These are phyloP conservation scores for Cryptotermes secundus DNA, from an alignment of 1,140 invertebrate species.

Conservation along the genomic window DNA sequence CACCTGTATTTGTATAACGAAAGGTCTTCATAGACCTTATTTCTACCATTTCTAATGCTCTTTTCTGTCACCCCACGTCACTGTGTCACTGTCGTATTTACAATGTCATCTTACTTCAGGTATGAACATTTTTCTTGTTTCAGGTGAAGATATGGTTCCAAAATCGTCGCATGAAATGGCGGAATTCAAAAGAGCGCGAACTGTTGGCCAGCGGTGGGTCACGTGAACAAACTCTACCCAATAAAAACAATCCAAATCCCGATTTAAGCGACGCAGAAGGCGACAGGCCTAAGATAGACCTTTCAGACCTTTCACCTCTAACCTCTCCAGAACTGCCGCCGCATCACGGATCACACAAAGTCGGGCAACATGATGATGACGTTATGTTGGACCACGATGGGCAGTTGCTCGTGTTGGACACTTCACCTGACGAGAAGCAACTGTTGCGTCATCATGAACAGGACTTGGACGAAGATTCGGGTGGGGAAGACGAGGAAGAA, in stretches of 20 bases:
- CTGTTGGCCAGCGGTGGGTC: constrained; percentile 88
- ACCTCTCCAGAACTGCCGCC: constrained; percentile 42
- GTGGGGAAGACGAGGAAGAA: constrained; percentile 70
- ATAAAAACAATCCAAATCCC: constrained; percentile 95
- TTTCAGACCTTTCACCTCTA: constrained; percentile 51
- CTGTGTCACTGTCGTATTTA: not conserved
- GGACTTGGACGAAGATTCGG: constrained; percentile 57
- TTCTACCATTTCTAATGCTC: no score
- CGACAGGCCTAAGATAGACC: constrained; percentile 66
- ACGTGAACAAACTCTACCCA: constrained; percentile 91
- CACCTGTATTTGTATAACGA: no score
- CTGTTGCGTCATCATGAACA: constrained; percentile 32
- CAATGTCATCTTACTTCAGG: constrained; percentile 34
- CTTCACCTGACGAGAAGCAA: constrained; percentile 37
- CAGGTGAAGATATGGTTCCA: constrained; percentile 98
- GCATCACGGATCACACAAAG: not conserved
- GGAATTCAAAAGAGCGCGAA: constrained; percentile 96
- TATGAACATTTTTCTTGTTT: constrained; percentile 45
- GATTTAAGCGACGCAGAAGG: constrained; percentile 89
- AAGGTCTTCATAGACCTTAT: no score
- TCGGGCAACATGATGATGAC: constrained; percentile 25
- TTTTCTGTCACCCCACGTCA: no score
- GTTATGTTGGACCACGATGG: constrained; percentile 41
- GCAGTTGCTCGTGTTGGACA: constrained; percentile 44
- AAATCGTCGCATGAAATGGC: constrained; percentile 94